These are phyloP conservation scores for Autographa pulchrina DNA, from an alignment of 2,888 invertebrate genomes.

Conservation along the genomic window DNA sequence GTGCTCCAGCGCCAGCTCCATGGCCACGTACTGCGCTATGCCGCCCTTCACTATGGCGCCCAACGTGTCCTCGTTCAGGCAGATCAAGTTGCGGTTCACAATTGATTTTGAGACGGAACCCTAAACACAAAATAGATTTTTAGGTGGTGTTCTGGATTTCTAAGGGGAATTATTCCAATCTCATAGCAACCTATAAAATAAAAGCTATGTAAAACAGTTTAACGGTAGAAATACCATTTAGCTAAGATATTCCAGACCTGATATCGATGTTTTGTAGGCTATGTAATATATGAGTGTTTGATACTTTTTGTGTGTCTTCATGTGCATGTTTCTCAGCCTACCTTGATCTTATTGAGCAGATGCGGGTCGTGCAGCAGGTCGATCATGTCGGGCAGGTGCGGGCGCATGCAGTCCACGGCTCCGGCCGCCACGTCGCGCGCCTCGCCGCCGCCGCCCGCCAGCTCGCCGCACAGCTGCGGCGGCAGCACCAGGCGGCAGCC, in stretches of 20 bases:
- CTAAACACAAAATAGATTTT: conserved; percentile 59
- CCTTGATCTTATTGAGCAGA: conserved; percentile 98
- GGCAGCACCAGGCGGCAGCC: conserved; percentile 92
- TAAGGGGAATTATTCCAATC: no score
- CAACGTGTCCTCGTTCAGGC: conserved; percentile 98
- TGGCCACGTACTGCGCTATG: conserved; percentile 97
- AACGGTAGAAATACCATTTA: no score
- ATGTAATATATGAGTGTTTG: no score
- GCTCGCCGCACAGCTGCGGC: conserved; percentile 79
- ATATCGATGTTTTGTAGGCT: no score
- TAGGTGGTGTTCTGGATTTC: no score
- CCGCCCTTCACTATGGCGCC: conserved; percentile 99
- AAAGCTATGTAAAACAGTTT: no score
- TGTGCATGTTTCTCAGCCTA: conserved; percentile 66
- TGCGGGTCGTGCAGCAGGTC: conserved; percentile 99
- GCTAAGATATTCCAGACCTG: no score
- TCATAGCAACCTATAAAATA: no score
- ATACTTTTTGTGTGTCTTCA: no score
- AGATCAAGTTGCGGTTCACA: conserved; percentile 88
- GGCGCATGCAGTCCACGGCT: conserved; percentile 97
- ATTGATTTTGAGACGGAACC: conserved; percentile 87
- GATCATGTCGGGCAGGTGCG: conserved; percentile 97
- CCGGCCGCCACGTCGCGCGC: conserved; percentile 93
- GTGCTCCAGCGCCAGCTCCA: conserved; percentile 97
- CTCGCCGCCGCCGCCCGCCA: conserved; percentile 57